These are phyloP conservation scores for Drosophila mimica DNA, from an alignment of 2,888 invertebrate species.

Conservation along the genomic window DNA sequence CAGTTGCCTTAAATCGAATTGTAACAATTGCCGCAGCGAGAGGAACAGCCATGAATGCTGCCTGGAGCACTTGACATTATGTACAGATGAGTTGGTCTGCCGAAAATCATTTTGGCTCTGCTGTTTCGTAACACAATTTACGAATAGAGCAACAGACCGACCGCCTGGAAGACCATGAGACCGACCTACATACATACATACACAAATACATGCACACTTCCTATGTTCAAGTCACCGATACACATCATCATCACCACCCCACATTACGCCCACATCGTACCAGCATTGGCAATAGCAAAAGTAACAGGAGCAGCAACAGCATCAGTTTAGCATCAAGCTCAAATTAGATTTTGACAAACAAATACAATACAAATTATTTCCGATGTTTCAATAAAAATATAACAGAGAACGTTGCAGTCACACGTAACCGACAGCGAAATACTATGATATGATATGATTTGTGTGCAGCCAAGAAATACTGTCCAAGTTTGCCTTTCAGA, in stretches of 20 bases:
- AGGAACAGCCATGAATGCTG: slow-evolving; percentile 20
- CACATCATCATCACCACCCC: slow-evolving; percentile 48
- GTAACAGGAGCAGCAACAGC: background rate
- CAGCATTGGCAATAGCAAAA: slow-evolving; percentile 13
- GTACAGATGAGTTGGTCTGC: slow-evolving; percentile 53
- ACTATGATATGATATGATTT: no score
- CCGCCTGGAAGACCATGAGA: slow-evolving; percentile 4
- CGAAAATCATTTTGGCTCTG: slow-evolving; percentile 50
- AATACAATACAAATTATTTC: slow-evolving; percentile 33
- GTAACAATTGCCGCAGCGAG: slow-evolving; percentile 60
- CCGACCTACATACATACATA: background rate
- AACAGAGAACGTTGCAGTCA: no score
- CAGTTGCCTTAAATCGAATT: slow-evolving; percentile 61
- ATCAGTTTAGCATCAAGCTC: slow-evolving; percentile 29
- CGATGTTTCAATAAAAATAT: slow-evolving; percentile 13
- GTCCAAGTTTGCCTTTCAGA: no score
- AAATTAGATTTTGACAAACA: slow-evolving; percentile 47
- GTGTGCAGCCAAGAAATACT: no score
- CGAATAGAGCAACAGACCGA: slow-evolving; percentile 11
- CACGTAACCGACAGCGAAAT: no score
- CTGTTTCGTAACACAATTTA: slow-evolving; percentile 47
- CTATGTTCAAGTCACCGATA: slow-evolving; percentile 33
- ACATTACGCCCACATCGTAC: slow-evolving; percentile 39
- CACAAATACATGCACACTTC: background rate
- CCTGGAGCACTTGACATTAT: slow-evolving; percentile 16